A percentile compares a stretch with the other conserved stretches of the same genome.
Evolutionary conservation across 2,113 vertebrate genomes (phyloP).

Genomic region (Gila orcuttii): DNA sequence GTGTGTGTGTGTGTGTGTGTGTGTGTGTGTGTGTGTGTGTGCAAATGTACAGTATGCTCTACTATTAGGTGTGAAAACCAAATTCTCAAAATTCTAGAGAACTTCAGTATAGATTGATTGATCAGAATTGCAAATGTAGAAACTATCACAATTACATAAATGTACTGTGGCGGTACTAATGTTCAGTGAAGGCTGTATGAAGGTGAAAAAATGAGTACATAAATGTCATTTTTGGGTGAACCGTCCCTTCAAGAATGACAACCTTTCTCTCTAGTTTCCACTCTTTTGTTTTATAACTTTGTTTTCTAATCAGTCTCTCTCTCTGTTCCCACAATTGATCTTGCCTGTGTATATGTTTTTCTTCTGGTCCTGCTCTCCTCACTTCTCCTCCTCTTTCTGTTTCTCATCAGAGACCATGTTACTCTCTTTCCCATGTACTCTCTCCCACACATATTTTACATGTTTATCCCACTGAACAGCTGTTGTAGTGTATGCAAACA

Average conservation of each 20-base stretch:
- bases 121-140: neutral
- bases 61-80: neutral
- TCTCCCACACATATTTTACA: conserved; percentile 19
- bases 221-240: neutral
- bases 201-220: neutral
- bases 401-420: conserved; percentile 37
- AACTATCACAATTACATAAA: neutral
- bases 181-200: neutral
- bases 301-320: neutral
- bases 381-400: conserved; percentile 28
- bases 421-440: conserved; percentile 6
- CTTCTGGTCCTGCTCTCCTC: conserved; percentile 26
- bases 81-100: neutral
- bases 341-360: conserved; percentile 48
- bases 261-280: neutral
- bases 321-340: neutral
- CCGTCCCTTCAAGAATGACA: conserved; percentile 15
- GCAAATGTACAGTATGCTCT: conserved; percentile 24
- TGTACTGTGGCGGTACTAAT: neutral
- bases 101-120: neutral
- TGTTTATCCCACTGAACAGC: conserved; percentile 13
- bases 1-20: neutral
- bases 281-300: neutral
- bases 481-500: conserved; percentile 12
- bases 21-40: conserved; percentile 34